Conservation (phyloP, 37 sponge, comb jelly and placozoan genomes). For the Amphimedon queenslandica region DNA sequence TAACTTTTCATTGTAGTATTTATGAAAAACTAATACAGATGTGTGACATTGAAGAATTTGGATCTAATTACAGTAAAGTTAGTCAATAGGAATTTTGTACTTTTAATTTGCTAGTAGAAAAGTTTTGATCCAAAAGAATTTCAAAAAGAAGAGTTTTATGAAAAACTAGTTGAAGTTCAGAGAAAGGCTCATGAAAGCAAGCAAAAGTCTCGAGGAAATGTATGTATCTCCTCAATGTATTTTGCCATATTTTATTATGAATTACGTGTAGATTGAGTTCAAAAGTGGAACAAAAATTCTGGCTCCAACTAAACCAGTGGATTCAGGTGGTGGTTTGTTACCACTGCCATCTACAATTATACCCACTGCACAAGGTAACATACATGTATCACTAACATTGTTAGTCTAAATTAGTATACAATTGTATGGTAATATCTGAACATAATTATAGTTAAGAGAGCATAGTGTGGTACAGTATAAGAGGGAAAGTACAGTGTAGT, state of each 20-base stretch:
- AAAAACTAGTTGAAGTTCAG: neutral
- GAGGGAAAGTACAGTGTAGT: no score
- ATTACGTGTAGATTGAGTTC: conserved; percentile 3
- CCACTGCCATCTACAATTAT: neutral
- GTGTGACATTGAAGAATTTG: neutral
- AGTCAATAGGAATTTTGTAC: no score
- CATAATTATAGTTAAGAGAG: no score
- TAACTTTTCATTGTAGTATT: neutral
- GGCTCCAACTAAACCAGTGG: no score
- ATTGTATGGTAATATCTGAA: no score
- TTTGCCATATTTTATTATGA: no score
- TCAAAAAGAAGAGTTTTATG: neutral
- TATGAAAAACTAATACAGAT: neutral
- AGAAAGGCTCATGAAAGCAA: neutral
- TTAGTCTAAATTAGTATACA: no score
- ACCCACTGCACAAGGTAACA: neutral
- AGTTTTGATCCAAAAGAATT: neutral
- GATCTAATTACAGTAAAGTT: neutral
- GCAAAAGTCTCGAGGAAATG: neutral
- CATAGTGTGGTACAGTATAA: no score
- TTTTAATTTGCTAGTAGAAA: neutral
- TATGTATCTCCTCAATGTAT: no score
- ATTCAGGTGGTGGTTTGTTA: neutral
- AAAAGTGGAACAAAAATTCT: neutral
- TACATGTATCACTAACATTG: no score